Evolutionary conservation across 37 sponge, comb jelly and placozoan species (phyloP).

Genomic region (Agelas oroides): DNA sequence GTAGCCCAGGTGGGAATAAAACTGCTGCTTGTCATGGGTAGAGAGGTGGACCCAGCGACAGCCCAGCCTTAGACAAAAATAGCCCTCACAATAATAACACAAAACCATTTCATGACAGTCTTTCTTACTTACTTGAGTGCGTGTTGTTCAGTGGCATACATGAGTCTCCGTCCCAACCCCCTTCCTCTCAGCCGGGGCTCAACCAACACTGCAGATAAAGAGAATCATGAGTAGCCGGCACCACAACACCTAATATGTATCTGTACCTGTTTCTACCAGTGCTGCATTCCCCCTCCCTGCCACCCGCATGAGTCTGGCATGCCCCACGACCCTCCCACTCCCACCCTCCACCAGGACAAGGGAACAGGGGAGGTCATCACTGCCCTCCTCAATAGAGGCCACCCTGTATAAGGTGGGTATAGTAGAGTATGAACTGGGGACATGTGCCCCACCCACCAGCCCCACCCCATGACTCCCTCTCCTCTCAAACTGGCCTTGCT

Average conservation of each 20-base stretch:
- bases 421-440: too few relatives aligned
- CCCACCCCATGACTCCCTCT: too few relatives aligned
- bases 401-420: neutral
- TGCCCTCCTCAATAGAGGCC: constrained; percentile 8
- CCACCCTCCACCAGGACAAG: constrained; percentile 31
- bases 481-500: constrained; percentile 33
- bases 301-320: constrained; percentile 52
- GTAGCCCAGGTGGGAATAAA: constrained; percentile 73
- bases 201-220: constrained; percentile 45
- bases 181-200: constrained; percentile 28
- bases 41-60: constrained; percentile 60
- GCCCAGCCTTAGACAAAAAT: constrained; percentile 45
- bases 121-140: constrained; percentile 12
- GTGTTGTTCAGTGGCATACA: constrained; percentile 59
- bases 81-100: too few relatives aligned
- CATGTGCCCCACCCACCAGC: too few relatives aligned
- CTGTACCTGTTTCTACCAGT: constrained; percentile 55
- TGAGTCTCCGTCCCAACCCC: constrained; percentile 61
- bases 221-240: too few relatives aligned
- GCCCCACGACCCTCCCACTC: constrained; percentile 44
- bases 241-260: too few relatives aligned
- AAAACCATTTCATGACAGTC: too few relatives aligned
- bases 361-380: constrained; percentile 58
- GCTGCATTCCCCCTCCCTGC: constrained; percentile 31
- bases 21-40: constrained; percentile 68